phyloP scores from a whole-genome alignment of 2,113 vertebrate species.

The Dasypus novemcinctus region DNA sequence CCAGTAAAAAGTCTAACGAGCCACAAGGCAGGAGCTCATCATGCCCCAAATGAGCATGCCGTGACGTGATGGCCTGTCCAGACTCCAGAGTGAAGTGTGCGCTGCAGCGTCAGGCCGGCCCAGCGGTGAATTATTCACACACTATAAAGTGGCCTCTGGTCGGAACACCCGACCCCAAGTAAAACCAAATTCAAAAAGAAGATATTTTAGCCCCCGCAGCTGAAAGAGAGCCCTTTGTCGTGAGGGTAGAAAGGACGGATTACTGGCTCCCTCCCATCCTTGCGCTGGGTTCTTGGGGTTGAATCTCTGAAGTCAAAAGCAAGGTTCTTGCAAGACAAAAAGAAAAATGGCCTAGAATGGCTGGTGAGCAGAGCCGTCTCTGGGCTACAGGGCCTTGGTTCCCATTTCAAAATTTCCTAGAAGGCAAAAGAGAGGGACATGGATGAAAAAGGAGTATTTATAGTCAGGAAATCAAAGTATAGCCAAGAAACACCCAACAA shows the following conservation, averaged over 20 bases:
- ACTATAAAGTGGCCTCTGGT: conserved; percentile 44
- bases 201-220: background rate
- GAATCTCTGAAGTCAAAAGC: background rate
- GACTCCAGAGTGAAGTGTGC: background rate
- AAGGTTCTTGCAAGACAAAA: background rate
- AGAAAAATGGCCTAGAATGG: background rate
- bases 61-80: background rate
- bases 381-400: background rate
- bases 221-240: background rate
- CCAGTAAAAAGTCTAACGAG: background rate
- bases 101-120: background rate
- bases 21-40: background rate
- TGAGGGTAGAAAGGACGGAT: background rate
- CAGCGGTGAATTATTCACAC: conserved; percentile 47
- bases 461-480: background rate
- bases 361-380: background rate
- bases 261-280: background rate
- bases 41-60: background rate
- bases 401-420: background rate
- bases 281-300: background rate
- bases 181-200: background rate
- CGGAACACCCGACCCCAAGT: conserved; percentile 41
- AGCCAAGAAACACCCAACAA: background rate
- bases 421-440: background rate
- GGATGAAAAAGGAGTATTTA: background rate